Conservation (phyloP, 2,113 vertebrate species). For the Scortum barcoo region DNA sequence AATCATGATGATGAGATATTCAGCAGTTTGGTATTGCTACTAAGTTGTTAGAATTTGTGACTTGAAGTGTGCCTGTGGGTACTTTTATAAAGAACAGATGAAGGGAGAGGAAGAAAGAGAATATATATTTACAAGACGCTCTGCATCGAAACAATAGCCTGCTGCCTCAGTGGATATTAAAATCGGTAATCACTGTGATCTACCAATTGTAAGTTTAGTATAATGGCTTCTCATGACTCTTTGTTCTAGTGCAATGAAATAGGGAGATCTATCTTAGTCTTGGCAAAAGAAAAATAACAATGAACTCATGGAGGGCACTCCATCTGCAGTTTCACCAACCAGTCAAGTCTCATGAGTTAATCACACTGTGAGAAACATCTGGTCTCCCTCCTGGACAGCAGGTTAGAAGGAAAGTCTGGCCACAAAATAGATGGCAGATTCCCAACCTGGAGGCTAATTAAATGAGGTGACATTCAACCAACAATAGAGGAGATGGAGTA, state of each 20-base stretch:
- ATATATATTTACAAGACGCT: neutral
- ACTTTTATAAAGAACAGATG: slow-evolving; percentile 8
- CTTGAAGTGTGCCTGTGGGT: neutral
- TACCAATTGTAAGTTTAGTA: slow-evolving; percentile 16
- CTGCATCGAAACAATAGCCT: slow-evolving; percentile 16
- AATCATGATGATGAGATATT: neutral
- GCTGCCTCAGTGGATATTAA: slow-evolving; percentile 9
- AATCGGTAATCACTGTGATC: slow-evolving; percentile 7
- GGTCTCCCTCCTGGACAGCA: slow-evolving; percentile 44
- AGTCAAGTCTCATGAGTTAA: slow-evolving; percentile 33
- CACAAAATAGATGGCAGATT: slow-evolving; percentile 48
- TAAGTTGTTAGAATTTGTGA: neutral
- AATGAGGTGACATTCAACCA: slow-evolving; percentile 60
- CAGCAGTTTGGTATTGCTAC: too few species aligned
- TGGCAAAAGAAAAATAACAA: slow-evolving; percentile 1
- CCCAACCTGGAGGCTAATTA: slow-evolving; percentile 60
- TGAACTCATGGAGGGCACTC: neutral
- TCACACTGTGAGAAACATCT: slow-evolving; percentile 61
- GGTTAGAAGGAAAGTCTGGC: slow-evolving; percentile 34
- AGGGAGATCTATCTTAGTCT: neutral
- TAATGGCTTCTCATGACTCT: slow-evolving; percentile 8
- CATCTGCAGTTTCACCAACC: slow-evolving; percentile 29
- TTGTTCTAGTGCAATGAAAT: neutral
- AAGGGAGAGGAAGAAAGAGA: slow-evolving; percentile 9
- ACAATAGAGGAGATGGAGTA: slow-evolving; percentile 22